phyloP scores from a whole-genome alignment of 2,888 invertebrate genomes.

The Yponomeuta cagnagella region DNA sequence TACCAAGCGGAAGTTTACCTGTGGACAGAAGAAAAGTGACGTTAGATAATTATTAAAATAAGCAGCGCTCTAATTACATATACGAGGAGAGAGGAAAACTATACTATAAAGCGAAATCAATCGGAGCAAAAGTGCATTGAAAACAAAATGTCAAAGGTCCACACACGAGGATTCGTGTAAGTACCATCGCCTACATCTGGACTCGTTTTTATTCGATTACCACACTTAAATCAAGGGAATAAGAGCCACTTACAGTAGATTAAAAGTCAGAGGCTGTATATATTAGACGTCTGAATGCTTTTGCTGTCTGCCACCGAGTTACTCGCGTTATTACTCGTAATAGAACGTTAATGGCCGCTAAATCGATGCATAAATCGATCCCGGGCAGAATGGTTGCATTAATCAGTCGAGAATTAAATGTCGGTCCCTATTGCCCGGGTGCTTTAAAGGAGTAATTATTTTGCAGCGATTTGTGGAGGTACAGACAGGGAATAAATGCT shows the following conservation, averaged over 20 bases:
- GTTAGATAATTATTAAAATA: too few relatives aligned
- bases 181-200: not conserved
- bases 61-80: too few relatives aligned
- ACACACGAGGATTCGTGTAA: not conserved
- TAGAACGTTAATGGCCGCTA: constrained; percentile 45
- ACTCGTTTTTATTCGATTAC: not conserved
- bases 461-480: not conserved
- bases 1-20: not conserved
- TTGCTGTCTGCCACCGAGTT: constrained; percentile 21
- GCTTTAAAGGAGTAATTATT: not conserved
- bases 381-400: constrained; percentile 49
- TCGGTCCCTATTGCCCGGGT: constrained; percentile 3
- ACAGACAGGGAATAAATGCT: not conserved
- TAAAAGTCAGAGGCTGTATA: not conserved
- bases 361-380: constrained; percentile 56
- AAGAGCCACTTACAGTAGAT: too few relatives aligned
- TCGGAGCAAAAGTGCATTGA: not conserved
- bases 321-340: constrained; percentile 41
- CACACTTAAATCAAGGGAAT: too few relatives aligned
- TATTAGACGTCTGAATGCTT: constrained; percentile 17
- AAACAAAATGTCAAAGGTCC: not conserved
- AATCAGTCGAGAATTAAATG: constrained; percentile 32
- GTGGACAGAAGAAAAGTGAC: not conserved
- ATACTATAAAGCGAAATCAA: not conserved
- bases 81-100: not conserved